Percentiles rank a stretch among this genome's conserved stretches.
phyloP scores from a whole-genome alignment of 2,888 invertebrate genomes.

The Cosmorhoe ocellata region DNA sequence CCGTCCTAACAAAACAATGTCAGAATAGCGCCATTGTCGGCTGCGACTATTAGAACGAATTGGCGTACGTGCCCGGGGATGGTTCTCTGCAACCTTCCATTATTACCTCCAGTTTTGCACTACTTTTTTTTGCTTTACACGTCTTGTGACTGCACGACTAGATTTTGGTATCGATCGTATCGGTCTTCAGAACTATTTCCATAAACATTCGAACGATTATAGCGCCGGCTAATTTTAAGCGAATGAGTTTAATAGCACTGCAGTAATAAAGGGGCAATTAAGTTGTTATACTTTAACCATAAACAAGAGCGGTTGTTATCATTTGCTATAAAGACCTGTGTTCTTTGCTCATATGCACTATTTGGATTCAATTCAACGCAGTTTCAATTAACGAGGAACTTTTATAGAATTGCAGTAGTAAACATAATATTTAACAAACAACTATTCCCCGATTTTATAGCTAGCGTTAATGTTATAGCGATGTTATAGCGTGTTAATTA shows the following conservation, averaged over 20 bases:
- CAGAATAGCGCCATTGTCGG: constrained; percentile 63
- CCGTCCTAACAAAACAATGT: constrained; percentile 73
- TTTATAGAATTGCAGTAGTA: constrained; percentile 6
- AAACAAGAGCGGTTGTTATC: constrained; percentile 44
- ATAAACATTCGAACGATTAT: constrained; percentile 45
- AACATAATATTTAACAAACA: background rate
- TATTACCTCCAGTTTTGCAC: constrained; percentile 68
- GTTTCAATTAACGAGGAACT: constrained; percentile 6
- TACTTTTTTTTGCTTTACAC: constrained; percentile 69
- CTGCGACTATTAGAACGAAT: constrained; percentile 74
- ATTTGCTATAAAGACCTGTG: constrained; percentile 32
- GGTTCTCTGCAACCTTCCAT: constrained; percentile 55
- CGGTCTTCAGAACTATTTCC: constrained; percentile 28
- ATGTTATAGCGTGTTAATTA: too few relatives aligned
- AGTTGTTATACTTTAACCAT: constrained; percentile 44
- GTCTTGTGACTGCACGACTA: constrained; percentile 47
- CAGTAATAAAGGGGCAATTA: constrained; percentile 50
- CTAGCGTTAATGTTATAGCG: too few relatives aligned
- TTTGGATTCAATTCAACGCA: constrained; percentile 2
- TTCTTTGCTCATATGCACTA: constrained; percentile 4
- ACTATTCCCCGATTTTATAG: too few relatives aligned
- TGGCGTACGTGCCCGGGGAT: constrained; percentile 69
- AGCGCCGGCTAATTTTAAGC: constrained; percentile 45
- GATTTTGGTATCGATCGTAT: constrained; percentile 44
- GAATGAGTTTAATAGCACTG: constrained; percentile 46